Base-by-base conservation (phyloP, 2,888 invertebrate species). In the Eumerus sabulonum region DNA sequence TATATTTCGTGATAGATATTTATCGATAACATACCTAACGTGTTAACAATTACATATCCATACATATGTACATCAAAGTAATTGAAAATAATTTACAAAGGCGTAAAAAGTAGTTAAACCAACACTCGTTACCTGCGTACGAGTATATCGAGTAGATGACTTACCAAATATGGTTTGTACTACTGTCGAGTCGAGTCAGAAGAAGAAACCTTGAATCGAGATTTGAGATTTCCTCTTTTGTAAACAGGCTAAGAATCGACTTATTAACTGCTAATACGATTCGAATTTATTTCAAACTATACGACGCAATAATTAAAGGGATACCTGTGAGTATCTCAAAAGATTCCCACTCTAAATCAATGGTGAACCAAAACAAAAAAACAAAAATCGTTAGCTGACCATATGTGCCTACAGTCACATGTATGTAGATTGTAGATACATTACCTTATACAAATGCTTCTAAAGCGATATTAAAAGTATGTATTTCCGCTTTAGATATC, bases 111-210 rank as follows among this genome's bases (percentile, higher is more conserved):
- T 67, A 67, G 67, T 62, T 40, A 53, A 51, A 5, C 40, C 51
- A 50, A 64, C 44, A 51, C 17, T 44, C 47, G 54, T 50, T 45
- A 45, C 36, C 40, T 40, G 40, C 9, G 36, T 36, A 11, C 11
- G 36, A n/a, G 3, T 64, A 1, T 50, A 19, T 13, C 27, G 51
- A 56, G 44, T 16, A 35, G 56, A 50, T 35, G 56, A 66, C 40
- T 54, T 56, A 44, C 76, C 66, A 76, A 71, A 76, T 72, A 76
- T 60, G 71, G 71, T 16, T 48, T 45, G 60, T 56, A 56, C 76
- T 62, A 50, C 71, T 71, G 56, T 71, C 71, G 27, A 56, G 38
- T 76, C 66, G 48, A 36, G 54, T 14, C 40, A 66, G 54, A 56
- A 40, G 40, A 27, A 27, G 27, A 27, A 54, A 64, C 76, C 71